Evolutionary conservation across 2,888 invertebrate species (phyloP), one percentile per base, ranked within the genome.

Genomic region (Agrochola circellaris): DNA sequence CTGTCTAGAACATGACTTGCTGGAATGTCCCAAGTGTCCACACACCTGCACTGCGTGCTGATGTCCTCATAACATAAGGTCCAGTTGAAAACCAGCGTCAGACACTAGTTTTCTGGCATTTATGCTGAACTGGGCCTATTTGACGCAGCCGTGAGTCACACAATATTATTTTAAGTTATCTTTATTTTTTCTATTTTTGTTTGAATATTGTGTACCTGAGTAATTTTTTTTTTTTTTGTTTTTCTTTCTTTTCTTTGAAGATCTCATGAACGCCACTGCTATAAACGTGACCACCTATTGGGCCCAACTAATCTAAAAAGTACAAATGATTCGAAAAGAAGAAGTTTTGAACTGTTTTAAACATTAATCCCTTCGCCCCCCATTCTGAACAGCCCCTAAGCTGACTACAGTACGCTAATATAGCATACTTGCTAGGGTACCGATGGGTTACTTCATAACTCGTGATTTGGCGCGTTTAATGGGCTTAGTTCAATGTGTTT

Each of bases 381-480:
- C 15, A 91, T 77, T 93, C 15, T 84, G 93, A 92, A 92, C 93
- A 77, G 17, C 15, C 13, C 79, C 83, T 81, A 87, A 88, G 88
- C 82, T 86, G 88, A 82, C 87, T 82, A 70, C 77, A 72, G 80
- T 84, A 83, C 87, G 89, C 89, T 93, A 93, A 92, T 93, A 93
- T 88, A 91, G 89, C 84, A 91, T 91, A 92, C 90, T 93, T 94
- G 93, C 93, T 91, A 91, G 91, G 91, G 93, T 89, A 85, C 90
- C 90, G 90, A 90, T 90, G 92, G 94, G 92, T 89, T 91, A 91
- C 92, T 93, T 93, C 94, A 94, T 95, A 95, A 95, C 95, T 95
- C 91, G 91, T 93, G 94, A 95, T 95, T 94, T 94, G 90, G 91
- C 90, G 89, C 88, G 85, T 81, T 90, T 94, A 95, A 94, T 93